Evolutionary conservation across 2,113 vertebrate genomes (phyloP).

Genomic region (Archilochus colubris): DNA sequence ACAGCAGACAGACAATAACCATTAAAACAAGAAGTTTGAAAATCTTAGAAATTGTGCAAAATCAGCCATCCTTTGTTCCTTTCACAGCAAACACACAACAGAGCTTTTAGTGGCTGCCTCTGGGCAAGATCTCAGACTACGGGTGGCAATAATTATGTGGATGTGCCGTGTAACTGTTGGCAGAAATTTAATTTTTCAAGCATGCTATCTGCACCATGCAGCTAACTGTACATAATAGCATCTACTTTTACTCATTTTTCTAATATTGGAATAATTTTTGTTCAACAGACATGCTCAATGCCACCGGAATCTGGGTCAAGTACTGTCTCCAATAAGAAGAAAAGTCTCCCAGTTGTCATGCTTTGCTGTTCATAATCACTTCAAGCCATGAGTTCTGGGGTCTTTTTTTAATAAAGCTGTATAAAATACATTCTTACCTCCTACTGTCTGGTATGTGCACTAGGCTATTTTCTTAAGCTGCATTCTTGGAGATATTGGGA

Average conservation of each 20-base stretch:
- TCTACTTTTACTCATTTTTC: background rate
- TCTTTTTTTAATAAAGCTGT: background rate
- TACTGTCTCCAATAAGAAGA: background rate
- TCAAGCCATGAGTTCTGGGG: background rate
- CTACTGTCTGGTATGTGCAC: constrained; percentile 39
- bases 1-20: background rate
- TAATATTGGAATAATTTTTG: background rate
- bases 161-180: background rate
- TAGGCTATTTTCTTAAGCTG: constrained; percentile 50
- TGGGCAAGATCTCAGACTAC: background rate
- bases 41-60: background rate
- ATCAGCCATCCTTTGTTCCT: background rate
- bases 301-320: background rate
- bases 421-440: constrained; percentile 24
- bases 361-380: constrained; percentile 27
- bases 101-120: background rate
- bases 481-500: constrained; percentile 38
- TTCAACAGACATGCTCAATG: background rate
- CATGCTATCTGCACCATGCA: background rate
- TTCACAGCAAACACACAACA: background rate
- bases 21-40: background rate
- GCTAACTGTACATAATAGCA: background rate
- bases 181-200: background rate
- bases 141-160: background rate
- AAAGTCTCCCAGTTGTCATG: background rate